Evolutionary conservation across 2,888 invertebrate species (phyloP), one percentile per base, ranked within the genome.

Genomic region (Acanthosepion pharaonis): DNA sequence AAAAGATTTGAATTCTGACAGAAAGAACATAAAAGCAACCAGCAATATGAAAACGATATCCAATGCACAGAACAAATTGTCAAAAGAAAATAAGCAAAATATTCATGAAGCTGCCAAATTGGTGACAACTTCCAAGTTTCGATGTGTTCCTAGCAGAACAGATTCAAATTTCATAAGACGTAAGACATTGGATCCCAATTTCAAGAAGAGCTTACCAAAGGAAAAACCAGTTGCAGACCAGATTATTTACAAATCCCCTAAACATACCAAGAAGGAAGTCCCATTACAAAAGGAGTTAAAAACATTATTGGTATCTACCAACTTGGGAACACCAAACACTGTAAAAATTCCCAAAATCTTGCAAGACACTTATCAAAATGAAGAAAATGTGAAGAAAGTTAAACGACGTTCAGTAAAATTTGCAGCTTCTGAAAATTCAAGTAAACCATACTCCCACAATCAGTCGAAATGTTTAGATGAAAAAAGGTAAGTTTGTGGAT

Each of bases 321-420:
- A 78, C 78, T 15, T 78, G n/a, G 78, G 78, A 78, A 78, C 78
- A n/a, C 78, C 78, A 78, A 78, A 78, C n/a, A 78, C 78, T n/a
- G 3, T 78, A 33, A 78, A 11, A 78, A 78, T 78, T 9, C 78
- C 78, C 78, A 1, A 8, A 78, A 78, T 78, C 78, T 78, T 78
- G 33, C 78, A 33, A 78, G 78, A 33, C n/a, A 33, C n/a, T 9
- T n/a, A n/a, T 78, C 11, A 33, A 1, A n/a, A 78, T 78, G 78
- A 33, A 33, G 78, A 78, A 78, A 78, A 78, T 78, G n/a, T 78
- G 78, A n/a, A 78, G 11, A 78, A 78, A 78, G 11, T 18, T 78
- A 78, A 78, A 78, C 78, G n/a, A 33, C 78, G 78, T 78, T 78
- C 78, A 15, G 78, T 78, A 11, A 78, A 78, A 78, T 78, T 78